phyloP scores from a whole-genome alignment of 2,797 vertebrate species.

The Myotis myotis region DNA sequence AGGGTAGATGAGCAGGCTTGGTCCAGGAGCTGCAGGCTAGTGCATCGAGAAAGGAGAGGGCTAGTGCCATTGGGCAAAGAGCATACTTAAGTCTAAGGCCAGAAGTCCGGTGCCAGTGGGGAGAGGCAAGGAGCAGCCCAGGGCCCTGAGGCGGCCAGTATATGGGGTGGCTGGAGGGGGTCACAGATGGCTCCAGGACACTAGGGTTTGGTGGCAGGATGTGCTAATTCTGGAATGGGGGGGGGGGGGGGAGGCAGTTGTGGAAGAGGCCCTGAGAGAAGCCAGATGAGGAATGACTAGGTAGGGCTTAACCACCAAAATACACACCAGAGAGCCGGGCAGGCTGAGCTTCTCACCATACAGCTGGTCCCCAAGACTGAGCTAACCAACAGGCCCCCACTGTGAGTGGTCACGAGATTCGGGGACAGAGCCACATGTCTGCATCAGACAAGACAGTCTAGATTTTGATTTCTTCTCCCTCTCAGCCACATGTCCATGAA shows the following conservation, averaged over 20 bases:
- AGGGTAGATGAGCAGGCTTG: not conserved
- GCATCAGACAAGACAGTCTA: not conserved
- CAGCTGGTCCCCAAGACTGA: not conserved
- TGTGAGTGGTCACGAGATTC: not conserved
- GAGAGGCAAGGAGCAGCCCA: not conserved
- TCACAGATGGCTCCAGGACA: not conserved
- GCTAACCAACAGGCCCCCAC: not conserved
- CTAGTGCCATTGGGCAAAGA: not conserved
- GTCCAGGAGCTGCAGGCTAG: not conserved
- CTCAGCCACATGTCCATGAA: not conserved
- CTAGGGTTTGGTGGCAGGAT: not conserved
- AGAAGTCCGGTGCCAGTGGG: not conserved
- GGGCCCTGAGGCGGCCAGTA: not conserved
- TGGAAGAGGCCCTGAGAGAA: not conserved
- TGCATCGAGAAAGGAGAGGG: not conserved
- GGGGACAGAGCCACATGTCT: not conserved
- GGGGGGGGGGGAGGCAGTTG: not conserved
- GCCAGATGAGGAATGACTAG: no score
- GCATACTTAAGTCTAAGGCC: not conserved
- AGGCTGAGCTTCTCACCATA: fast-evolving
- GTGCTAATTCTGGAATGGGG: not conserved
- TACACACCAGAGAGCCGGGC: not conserved
- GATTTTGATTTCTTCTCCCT: not conserved
- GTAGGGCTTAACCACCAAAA: not conserved
- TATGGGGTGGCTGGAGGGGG: not conserved